These are phyloP conservation scores for Nematostella vectensis DNA, from an alignment of 92 coral and sea anemone species.

Conservation along the genomic window DNA sequence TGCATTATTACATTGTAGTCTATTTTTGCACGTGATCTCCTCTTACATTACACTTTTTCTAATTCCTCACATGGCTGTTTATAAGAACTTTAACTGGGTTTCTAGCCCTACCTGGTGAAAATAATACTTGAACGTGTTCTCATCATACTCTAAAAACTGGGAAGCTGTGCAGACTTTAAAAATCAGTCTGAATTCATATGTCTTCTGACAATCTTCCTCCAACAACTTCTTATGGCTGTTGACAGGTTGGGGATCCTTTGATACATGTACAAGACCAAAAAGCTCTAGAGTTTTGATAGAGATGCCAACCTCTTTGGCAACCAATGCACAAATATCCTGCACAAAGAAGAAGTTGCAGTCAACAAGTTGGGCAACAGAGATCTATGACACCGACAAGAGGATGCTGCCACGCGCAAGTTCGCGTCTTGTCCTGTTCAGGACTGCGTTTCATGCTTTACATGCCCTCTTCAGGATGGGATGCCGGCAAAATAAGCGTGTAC, in stretches of 20 bases:
- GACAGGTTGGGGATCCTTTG: conserved; percentile 50
- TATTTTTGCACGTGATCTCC: no score
- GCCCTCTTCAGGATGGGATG: no score
- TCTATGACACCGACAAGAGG: no score
- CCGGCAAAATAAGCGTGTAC: no score
- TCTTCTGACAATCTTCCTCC: conserved; percentile 47
- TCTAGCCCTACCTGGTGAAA: conserved; percentile 94
- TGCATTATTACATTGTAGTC: no score
- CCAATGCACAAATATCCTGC: conserved; percentile 83
- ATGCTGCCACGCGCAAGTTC: no score
- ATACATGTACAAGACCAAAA: conserved; percentile 74
- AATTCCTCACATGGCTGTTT: no score
- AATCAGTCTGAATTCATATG: conserved; percentile 53
- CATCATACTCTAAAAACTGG: conserved; percentile 40
- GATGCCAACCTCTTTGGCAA: conserved; percentile 42
- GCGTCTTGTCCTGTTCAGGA: no score
- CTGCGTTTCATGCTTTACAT: no score
- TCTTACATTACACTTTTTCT: no score
- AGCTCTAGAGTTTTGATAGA: conserved; percentile 72
- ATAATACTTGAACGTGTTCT: conserved; percentile 49
- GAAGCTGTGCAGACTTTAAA: conserved; percentile 76
- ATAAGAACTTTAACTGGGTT: no score
- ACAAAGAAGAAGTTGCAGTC: conserved; percentile 5
- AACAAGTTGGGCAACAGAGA: no score
- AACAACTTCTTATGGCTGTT: conserved; percentile 58